A percentile compares a stretch with the other conserved stretches of the same genome.
Evolutionary conservation across 2,888 invertebrate genomes (phyloP).

Genomic region (Agrochola circellaris): DNA sequence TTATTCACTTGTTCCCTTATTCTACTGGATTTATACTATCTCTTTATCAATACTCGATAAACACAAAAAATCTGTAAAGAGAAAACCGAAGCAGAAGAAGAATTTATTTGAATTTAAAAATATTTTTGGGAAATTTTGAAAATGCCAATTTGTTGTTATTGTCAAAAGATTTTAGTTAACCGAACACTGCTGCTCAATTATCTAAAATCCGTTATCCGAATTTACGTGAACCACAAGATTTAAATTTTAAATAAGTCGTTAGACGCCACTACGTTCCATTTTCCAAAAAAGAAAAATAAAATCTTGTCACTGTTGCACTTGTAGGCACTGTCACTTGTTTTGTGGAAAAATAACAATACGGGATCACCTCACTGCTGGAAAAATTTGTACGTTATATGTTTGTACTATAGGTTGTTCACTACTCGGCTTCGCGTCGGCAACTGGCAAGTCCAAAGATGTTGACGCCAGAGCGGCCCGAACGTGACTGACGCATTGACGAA

Average conservation of each 20-base stretch:
- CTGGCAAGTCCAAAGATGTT: slow-evolving; percentile 83
- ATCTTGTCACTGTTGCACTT: slow-evolving; percentile 79
- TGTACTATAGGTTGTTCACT: slow-evolving; percentile 89
- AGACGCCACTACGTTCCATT: slow-evolving; percentile 78
- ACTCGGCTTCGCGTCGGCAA: slow-evolving; percentile 82
- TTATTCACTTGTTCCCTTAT: slow-evolving; percentile 86
- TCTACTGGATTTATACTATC: slow-evolving; percentile 70
- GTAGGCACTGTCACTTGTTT: slow-evolving; percentile 85
- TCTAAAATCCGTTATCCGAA: slow-evolving; percentile 81
- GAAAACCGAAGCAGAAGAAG: slow-evolving; percentile 85
- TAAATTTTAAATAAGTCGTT: slow-evolving; percentile 73
- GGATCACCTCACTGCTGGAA: slow-evolving; percentile 86
- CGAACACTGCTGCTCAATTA: slow-evolving; percentile 80
- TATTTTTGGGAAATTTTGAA: slow-evolving; percentile 57
- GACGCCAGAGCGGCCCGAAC: slow-evolving; percentile 84
- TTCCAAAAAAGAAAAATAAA: slow-evolving; percentile 64
- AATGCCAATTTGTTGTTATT: slow-evolving; percentile 71
- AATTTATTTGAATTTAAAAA: slow-evolving; percentile 77
- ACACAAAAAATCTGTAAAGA: slow-evolving; percentile 86
- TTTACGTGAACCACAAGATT: slow-evolving; percentile 77
- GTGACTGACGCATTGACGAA: slow-evolving; percentile 90
- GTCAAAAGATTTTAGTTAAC: slow-evolving; percentile 81
- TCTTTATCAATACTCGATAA: slow-evolving; percentile 71
- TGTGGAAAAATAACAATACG: slow-evolving; percentile 75
- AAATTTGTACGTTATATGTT: slow-evolving; percentile 88